Conservation (phyloP, 2,797 vertebrate species). For the Hylomyscus alleni region DNA sequence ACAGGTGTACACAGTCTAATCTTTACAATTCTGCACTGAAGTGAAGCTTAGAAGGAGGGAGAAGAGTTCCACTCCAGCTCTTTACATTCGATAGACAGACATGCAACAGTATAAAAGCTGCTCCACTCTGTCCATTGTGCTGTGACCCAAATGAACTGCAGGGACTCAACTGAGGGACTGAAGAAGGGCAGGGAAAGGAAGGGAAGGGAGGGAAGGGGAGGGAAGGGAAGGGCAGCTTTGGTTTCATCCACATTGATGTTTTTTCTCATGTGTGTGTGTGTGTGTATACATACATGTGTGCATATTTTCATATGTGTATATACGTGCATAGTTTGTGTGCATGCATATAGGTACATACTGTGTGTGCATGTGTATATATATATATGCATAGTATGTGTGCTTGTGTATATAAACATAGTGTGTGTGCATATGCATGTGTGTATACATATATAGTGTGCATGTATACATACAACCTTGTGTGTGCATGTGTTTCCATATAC, state of each 20-base stretch:
- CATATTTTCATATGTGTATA: neutral
- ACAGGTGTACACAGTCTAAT: neutral
- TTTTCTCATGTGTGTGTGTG: no score
- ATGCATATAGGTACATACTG: no score
- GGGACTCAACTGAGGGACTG: neutral
- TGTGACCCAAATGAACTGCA: neutral
- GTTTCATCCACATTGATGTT: neutral
- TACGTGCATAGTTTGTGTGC: neutral
- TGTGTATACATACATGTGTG: neutral
- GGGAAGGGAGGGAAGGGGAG: neutral
- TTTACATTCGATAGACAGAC: no score
- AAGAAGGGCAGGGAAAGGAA: neutral
- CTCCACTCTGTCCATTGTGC: no score
- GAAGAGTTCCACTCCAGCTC: no score
- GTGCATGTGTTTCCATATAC: neutral
- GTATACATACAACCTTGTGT: no score
- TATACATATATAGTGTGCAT: neutral
- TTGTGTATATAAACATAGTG: neutral
- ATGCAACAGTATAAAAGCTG: neutral
- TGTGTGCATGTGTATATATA: neutral
- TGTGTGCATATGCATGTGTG: neutral
- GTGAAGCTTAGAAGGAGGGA: neutral
- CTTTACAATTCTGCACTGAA: neutral
- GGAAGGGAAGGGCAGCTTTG: neutral
- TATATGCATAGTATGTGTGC: neutral